phyloP scores from a whole-genome alignment of 1,140 invertebrate genomes.

The Lineus longissimus region DNA sequence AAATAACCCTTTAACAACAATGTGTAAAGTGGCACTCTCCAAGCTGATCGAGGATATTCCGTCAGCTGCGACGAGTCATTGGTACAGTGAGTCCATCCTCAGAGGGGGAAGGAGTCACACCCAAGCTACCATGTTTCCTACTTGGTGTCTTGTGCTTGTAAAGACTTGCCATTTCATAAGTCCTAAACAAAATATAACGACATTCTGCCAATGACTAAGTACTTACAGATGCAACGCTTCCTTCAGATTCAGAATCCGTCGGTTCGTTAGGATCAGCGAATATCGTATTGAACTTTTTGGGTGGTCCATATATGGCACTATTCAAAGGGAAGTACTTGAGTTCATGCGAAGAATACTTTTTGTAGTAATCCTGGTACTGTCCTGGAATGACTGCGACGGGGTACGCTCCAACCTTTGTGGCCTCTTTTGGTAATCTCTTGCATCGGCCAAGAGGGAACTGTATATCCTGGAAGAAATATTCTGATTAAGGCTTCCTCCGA shows the following conservation, averaged over 20 bases:
- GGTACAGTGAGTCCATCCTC: no score
- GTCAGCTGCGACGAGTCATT: no score
- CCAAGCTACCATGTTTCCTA: no score
- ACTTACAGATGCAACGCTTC: conserved; percentile 6
- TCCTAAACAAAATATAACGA: no score
- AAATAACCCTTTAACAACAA: no score
- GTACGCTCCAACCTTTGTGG: conserved; percentile 68
- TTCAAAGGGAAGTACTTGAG: conserved; percentile 82
- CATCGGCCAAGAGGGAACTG: conserved; percentile 62
- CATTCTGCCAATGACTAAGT: no score
- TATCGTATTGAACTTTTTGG: conserved; percentile 52
- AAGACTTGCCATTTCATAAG: no score
- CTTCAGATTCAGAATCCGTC: conserved; percentile 4
- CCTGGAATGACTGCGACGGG: conserved; percentile 88
- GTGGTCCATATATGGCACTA: conserved; percentile 77
- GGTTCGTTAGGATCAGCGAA: background rate
- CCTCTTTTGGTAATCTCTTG: conserved; percentile 51
- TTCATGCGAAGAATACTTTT: conserved; percentile 63
- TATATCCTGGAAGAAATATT: conserved; percentile 53
- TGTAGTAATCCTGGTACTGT: conserved; percentile 84
- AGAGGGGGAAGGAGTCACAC: no score
- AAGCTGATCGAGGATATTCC: no score
- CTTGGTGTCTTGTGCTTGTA: no score
- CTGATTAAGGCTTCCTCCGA: background rate
- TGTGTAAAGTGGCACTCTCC: no score